Evolutionary conservation across 2,113 vertebrate genomes (phyloP), one percentile per base, ranked within the genome.

Genomic region (Ammodytes dubius): DNA sequence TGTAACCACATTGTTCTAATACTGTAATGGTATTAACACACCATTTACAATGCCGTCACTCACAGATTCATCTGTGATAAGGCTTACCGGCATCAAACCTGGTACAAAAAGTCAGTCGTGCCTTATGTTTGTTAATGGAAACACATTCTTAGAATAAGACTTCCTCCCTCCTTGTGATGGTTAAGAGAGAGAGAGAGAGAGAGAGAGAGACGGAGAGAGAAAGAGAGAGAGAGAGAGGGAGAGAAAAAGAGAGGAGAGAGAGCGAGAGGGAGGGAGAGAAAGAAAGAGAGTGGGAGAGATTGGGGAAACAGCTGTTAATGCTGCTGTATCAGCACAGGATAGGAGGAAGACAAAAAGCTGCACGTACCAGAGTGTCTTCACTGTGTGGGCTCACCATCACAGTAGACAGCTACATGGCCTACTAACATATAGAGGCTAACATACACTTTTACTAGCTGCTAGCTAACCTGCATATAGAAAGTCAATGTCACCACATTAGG

Each of bases 1-100:
- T 97, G 96, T 96, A 92, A 97, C 95, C 96, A 96, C 95, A 95
- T 96, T 96, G 96, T 95, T 96, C 96, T 96, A 27, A 90, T 92
- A 96, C 95, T 96, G 96, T 97, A 97, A 95, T 91, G 81, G 95
- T 96, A 96, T 97, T 96, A 97, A 96, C 94, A 94, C 94, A 79
- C 87, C 89, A 86, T 91, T 93, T 91, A 89, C 86, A 85, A 87
- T 27, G 79, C 78, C 81, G 91, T 80, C 88, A 88, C 77, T 92
- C 74, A 81, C 82, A 89, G 89, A 89, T 85, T 84, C 84, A 82
- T 81, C 89, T 87, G 86, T 82, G 88, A 88, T 87, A 77, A 89
- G 59, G 87, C 91, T 84, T 91, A 27, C 27, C 77, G 82, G 79
- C 83, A 86, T 87, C 82, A 79, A 83, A 88, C 52, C 71, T 58